A percentile compares a stretch with the other conserved stretches of the same genome.
These are phyloP conservation scores for Drosophila pallidifrons DNA, from an alignment of 1,140 invertebrate species.

Conservation along the genomic window DNA sequence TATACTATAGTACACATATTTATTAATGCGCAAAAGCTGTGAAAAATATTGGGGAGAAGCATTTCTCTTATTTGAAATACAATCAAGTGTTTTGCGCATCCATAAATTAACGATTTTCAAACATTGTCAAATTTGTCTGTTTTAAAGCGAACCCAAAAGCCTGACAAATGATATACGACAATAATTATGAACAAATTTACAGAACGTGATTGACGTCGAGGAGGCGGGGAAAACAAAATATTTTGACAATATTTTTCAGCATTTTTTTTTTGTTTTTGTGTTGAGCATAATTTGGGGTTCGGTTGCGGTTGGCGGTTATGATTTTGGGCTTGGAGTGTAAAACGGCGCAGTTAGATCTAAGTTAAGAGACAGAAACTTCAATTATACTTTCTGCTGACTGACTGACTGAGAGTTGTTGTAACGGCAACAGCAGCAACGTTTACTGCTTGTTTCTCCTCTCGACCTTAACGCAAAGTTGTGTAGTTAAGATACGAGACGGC, in stretches of 20 bases:
- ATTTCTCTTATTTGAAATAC: constrained; percentile 9
- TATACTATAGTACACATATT: background rate
- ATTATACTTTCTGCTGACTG: constrained; percentile 15
- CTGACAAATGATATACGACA: constrained; percentile 40
- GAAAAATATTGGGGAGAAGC: background rate
- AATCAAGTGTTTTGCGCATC: constrained; percentile 12
- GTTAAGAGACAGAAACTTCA: constrained; percentile 30
- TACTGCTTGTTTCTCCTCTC: constrained; percentile 32
- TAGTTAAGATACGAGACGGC: constrained; percentile 51
- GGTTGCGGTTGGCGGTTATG: background rate
- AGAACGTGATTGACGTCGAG: constrained; percentile 61
- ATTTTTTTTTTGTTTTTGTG: background rate
- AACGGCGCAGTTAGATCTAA: constrained; percentile 22
- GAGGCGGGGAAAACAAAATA: constrained; percentile 14
- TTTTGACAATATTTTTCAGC: constrained; percentile 17
- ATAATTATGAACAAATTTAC: constrained; percentile 54
- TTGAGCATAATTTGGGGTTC: constrained; percentile 25
- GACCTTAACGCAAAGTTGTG: constrained; percentile 27
- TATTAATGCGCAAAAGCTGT: constrained; percentile 13
- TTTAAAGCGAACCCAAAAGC: constrained; percentile 6
- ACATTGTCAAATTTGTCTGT: constrained; percentile 27
- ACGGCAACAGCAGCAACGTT: constrained; percentile 22
- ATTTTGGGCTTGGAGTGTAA: constrained; percentile 5
- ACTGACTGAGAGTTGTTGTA: constrained; percentile 25
- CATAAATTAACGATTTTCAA: constrained; percentile 28